Evolutionary conservation across 2,888 invertebrate genomes (phyloP), one percentile per base, ranked within the genome.

Genomic region (Apoda limacodes): DNA sequence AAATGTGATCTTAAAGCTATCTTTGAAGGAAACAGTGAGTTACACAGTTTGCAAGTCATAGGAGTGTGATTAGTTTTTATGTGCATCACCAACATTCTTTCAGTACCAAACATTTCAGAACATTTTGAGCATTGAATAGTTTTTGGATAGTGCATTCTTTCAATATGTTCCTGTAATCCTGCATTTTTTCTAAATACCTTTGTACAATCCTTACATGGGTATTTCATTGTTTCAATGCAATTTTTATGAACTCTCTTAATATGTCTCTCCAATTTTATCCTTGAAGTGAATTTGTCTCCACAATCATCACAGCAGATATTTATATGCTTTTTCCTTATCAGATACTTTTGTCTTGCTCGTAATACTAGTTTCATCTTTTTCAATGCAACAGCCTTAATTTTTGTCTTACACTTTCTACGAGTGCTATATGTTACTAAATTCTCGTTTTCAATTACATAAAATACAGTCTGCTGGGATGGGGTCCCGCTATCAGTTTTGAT

Each of bases 61-160:
- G 63, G 48, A 2, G 52, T 42, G 30, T 76, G 76, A 23, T 66
- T 42, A 9, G 45, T 41, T 30, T 56, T 55, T 13, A 61, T 45
- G 35, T 76, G 76, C 20, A 50, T 45, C 36, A 49, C 56, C 6
- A 76, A 42, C 41, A 68, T 50, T 43, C 48, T 58, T 4, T 55
- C 43, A 4, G 71, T 65, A 29, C 70, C 64, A 20, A 72, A 65
- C 58, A 46, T 69, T 52, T 65, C 68, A 1, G 53, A 27, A 39
- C 74, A 74, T 35, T 63, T 57, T 2, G 49, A 32, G 39, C 72
- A 74, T 37, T 51, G 43, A 4, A 70, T 32, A 30, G 40, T 59
- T 43, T 69, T 72, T 6, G 68, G 65, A 37, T 57, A 55, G 37
- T 74, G 74, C 1, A 70, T 45, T 43, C 69, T 53, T 36, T 68